These are phyloP conservation scores for Potamarius usumacintae DNA, from an alignment of 2,113 vertebrate species.

Conservation along the genomic window DNA sequence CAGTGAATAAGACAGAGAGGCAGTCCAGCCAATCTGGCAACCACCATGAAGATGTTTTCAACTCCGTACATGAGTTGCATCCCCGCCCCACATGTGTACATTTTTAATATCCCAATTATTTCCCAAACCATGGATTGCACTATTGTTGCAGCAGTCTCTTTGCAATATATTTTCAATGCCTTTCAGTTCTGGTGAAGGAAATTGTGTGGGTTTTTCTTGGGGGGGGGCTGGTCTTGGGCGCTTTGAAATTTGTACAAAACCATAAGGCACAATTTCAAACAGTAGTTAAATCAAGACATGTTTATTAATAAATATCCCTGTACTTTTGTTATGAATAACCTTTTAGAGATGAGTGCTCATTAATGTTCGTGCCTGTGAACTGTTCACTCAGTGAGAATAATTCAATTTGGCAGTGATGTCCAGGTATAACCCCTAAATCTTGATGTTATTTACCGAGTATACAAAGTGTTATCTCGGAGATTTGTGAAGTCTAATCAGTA, in stretches of 20 bases:
- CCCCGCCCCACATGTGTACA: not conserved
- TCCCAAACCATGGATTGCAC: not conserved
- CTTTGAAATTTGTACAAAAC: not conserved
- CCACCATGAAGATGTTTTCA: not conserved
- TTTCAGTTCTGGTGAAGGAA: not conserved
- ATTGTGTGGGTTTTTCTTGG: not conserved
- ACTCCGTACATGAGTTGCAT: not conserved
- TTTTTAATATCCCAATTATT: not conserved
- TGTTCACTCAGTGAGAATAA: not conserved
- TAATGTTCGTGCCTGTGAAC: not conserved
- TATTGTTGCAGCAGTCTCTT: not conserved
- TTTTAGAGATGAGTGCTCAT: not conserved
- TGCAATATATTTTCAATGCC: not conserved
- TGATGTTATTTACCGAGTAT: not conserved
- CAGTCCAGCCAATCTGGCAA: not conserved
- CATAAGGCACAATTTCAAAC: not conserved
- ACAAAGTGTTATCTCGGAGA: not conserved
- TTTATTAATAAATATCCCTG: not conserved
- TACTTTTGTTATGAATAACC: not conserved
- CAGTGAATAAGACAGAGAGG: not conserved
- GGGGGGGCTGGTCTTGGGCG: not conserved
- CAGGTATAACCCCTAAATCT: not conserved
- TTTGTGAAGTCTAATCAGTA: too few relatives aligned
- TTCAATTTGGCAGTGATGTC: not conserved
- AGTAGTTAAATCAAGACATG: not conserved